phyloP scores from a whole-genome alignment of 2,888 invertebrate genomes.

The Cotesia congregata region DNA sequence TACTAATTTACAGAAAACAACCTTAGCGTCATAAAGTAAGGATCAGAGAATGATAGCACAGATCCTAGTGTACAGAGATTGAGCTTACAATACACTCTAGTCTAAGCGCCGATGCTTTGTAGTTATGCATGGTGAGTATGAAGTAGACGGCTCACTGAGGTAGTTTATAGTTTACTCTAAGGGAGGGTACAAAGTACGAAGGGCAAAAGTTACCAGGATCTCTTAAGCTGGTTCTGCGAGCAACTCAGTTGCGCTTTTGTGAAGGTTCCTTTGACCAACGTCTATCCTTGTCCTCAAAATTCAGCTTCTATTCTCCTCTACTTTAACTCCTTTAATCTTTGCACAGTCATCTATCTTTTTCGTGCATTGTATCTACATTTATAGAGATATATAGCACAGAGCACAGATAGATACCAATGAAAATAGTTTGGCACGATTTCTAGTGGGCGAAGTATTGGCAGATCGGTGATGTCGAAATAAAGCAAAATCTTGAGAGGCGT shows the following conservation, averaged over 20 bases:
- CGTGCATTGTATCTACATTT: neutral
- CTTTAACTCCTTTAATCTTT: neutral
- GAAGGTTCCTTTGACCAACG: slow-evolving; percentile 6
- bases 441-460: slow-evolving; percentile 40
- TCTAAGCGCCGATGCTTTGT: neutral
- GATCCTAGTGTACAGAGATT: neutral
- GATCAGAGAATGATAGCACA: neutral
- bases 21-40: neutral
- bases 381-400: neutral
- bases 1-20: too few species aligned
- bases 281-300: slow-evolving; percentile 10
- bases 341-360: slow-evolving; percentile 20
- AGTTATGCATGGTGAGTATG: neutral
- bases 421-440: slow-evolving; percentile 45
- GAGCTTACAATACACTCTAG: neutral
- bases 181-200: neutral
- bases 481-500: slow-evolving; percentile 49
- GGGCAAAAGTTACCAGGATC: neutral
- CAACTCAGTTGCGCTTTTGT: slow-evolving; percentile 16
- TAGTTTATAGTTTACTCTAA: neutral
- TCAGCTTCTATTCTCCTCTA: neutral
- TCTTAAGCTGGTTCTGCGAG: neutral
- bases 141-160: neutral
- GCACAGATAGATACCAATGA: slow-evolving; percentile 4
- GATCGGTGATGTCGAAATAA: slow-evolving; percentile 58